phyloP scores from a whole-genome alignment of 35 echinoderm and acorn worm genomes.

The Holothuria glaberrima region DNA sequence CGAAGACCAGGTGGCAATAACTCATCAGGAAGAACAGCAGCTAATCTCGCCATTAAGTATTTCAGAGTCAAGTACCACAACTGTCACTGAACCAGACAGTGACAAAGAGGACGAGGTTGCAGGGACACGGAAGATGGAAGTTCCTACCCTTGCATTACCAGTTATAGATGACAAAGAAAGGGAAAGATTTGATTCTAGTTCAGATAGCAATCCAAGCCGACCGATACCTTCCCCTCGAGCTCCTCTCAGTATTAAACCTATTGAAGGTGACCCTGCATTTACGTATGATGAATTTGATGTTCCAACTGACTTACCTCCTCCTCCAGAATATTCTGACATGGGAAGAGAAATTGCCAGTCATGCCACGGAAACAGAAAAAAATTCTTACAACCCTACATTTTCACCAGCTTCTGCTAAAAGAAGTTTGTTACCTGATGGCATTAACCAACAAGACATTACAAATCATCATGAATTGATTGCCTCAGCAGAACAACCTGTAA shows the following conservation, averaged over 20 bases:
- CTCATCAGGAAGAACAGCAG: slow-evolving; percentile 1
- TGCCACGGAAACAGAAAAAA: background rate
- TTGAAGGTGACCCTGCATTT: slow-evolving; percentile 7
- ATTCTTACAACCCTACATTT: background rate
- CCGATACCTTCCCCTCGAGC: slow-evolving; percentile 40
- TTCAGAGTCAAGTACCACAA: slow-evolving; percentile 16
- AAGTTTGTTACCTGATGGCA: too few relatives aligned
- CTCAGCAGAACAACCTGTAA: background rate
- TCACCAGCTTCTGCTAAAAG: too few relatives aligned
- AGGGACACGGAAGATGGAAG: background rate
- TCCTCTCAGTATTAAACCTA: slow-evolving; percentile 31
- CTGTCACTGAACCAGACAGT: slow-evolving; percentile 36
- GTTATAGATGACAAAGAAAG: background rate
- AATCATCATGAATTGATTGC: background rate
- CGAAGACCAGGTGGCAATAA: background rate
- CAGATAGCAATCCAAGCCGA: background rate
- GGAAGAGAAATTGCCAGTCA: background rate
- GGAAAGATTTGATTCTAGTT: background rate
- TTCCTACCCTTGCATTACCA: background rate
- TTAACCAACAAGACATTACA: too few relatives aligned
- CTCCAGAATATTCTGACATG: slow-evolving; percentile 40
- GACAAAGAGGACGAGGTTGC: slow-evolving; percentile 9
- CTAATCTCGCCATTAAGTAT: slow-evolving; percentile 38
- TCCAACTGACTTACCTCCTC: slow-evolving; percentile 19
- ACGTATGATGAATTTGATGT: background rate